phyloP scores from a whole-genome alignment of 2,113 vertebrate genomes.

The Mesocricetus auratus region DNA sequence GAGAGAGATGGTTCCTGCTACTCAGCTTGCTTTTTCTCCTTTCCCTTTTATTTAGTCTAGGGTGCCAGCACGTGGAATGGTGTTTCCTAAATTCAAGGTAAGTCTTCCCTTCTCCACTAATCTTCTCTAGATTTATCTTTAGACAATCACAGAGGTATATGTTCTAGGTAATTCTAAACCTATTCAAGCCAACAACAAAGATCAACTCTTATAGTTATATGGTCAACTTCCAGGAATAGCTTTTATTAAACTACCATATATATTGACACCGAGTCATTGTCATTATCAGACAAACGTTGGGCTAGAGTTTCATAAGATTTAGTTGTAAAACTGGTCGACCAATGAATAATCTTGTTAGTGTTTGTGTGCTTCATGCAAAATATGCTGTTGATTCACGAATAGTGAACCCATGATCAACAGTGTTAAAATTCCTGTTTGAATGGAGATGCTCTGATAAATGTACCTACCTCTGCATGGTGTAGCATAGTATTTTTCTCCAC shows the following conservation, averaged over 20 bases:
- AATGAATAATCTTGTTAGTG: neutral
- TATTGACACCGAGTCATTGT: neutral
- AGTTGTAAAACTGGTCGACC: neutral
- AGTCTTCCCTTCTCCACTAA: neutral
- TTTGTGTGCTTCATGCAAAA: neutral
- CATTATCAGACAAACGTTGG: neutral
- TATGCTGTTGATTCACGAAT: conserved; percentile 2
- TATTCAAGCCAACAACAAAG: neutral
- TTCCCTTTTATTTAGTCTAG: neutral
- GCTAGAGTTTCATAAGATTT: neutral
- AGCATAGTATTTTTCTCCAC: neutral
- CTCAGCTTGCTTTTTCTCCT: neutral
- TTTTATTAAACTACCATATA: neutral
- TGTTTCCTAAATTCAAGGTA: too few species aligned
- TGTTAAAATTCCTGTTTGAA: neutral
- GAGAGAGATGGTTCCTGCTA: neutral
- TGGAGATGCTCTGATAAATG: neutral
- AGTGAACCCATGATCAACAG: neutral
- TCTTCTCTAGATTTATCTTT: neutral
- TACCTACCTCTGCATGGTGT: neutral
- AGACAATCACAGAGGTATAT: neutral
- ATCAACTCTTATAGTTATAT: neutral
- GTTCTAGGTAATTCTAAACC: neutral
- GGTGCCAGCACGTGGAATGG: neutral
- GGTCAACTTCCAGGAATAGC: neutral